A percentile compares a stretch with the other conserved stretches of the same genome.
phyloP scores from a whole-genome alignment of 2,888 invertebrate genomes.

The Microplitis deprimator region DNA sequence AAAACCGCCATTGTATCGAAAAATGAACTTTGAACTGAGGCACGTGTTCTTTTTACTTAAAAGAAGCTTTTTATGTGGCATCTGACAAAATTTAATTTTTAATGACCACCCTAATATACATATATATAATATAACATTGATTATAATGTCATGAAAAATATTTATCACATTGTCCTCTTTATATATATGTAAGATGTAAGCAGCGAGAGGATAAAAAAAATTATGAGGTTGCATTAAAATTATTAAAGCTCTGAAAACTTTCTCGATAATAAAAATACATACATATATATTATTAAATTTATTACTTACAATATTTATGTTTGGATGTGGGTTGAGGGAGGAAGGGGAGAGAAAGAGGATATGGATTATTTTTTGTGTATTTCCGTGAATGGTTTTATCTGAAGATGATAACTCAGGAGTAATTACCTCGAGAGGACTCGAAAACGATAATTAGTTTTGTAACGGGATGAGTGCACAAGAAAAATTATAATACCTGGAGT shows the following conservation, averaged over 20 bases:
- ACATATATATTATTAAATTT: background rate
- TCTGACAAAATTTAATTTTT: too few species aligned
- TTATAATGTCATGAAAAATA: background rate
- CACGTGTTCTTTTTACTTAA: too few species aligned
- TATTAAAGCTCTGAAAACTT: background rate
- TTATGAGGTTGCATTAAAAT: background rate
- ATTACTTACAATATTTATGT: background rate
- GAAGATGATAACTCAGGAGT: background rate
- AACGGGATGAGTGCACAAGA: background rate
- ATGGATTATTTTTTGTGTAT: background rate
- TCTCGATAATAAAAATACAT: background rate
- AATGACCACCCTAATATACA: background rate
- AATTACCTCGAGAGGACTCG: background rate
- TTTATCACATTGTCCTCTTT: background rate
- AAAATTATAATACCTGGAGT: background rate
- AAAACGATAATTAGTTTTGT: background rate
- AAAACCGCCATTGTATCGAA: too few species aligned
- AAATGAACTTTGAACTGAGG: too few species aligned
- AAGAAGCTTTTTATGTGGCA: too few species aligned
- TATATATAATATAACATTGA: background rate
- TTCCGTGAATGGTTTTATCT: background rate
- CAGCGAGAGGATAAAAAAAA: background rate
- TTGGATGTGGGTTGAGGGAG: background rate
- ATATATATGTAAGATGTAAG: background rate
- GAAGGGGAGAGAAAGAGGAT: slow-evolving; percentile 1